Percentiles rank a stretch among this genome's conserved stretches.
phyloP scores from a whole-genome alignment of 2,888 invertebrate species.

The Acanthococcus lagerstroemiae region DNA sequence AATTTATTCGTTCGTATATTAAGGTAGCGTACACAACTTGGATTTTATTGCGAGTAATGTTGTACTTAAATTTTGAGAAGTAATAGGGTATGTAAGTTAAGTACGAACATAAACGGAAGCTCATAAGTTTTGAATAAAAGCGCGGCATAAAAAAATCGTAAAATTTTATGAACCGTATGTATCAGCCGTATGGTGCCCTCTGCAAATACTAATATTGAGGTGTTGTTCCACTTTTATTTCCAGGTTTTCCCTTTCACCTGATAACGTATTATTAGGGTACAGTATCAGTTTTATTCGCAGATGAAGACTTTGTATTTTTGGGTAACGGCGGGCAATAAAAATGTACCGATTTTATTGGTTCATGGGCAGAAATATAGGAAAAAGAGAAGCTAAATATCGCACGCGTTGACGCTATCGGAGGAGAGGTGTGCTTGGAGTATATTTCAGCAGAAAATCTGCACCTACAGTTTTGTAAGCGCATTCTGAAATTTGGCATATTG shows the following conservation, averaged over 20 bases:
- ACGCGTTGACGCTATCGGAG: too few relatives aligned
- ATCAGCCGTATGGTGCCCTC: constrained; percentile 18
- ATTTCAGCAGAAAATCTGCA: too few relatives aligned
- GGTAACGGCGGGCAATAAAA: not conserved
- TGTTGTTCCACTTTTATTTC: constrained; percentile 26
- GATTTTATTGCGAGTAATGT: constrained; percentile 26
- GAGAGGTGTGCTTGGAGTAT: too few relatives aligned
- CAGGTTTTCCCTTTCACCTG: constrained; percentile 18
- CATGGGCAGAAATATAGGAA: too few relatives aligned
- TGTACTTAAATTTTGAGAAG: constrained; percentile 22
- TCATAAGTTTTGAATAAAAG: constrained; percentile 27
- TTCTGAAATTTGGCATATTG: too few relatives aligned
- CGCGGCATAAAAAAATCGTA: constrained; percentile 25
- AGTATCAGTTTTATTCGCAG: constrained; percentile 19
- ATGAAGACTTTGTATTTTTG: constrained; percentile 20
- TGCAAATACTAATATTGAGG: constrained; percentile 25
- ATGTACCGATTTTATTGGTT: not conserved
- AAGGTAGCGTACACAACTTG: not conserved
- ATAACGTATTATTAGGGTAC: constrained; percentile 13
- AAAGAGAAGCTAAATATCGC: too few relatives aligned
- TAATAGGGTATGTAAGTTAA: constrained; percentile 16
- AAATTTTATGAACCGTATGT: constrained; percentile 26
- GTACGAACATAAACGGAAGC: constrained; percentile 27
- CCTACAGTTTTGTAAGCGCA: too few relatives aligned
- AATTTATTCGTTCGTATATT: not conserved